A percentile compares a stretch with the other conserved stretches of the same genome.
phyloP scores from a whole-genome alignment of 2,113 vertebrate genomes.

The Hemicordylus capensis region DNA sequence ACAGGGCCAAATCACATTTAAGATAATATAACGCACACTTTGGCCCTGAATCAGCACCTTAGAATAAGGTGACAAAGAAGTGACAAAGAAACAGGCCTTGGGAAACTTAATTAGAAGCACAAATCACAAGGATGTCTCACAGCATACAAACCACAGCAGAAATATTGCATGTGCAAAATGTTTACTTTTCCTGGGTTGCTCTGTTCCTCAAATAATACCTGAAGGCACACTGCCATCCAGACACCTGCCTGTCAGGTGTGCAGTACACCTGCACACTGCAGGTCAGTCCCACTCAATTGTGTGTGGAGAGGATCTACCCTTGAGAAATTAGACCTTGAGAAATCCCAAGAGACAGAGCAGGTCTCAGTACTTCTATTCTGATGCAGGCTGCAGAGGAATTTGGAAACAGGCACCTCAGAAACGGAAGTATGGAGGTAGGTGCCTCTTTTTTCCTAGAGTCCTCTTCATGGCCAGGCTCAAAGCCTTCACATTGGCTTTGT shows the following conservation, averaged over 20 bases:
- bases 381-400: background rate
- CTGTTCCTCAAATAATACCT: background rate
- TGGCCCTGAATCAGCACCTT: background rate
- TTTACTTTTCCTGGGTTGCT: background rate
- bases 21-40: too few relatives aligned
- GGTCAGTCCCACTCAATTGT: too few relatives aligned
- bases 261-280: too few relatives aligned
- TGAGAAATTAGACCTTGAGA: background rate
- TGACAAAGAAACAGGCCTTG: too few relatives aligned
- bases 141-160: background rate
- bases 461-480: background rate
- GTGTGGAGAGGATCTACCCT: background rate
- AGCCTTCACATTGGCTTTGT: constrained; percentile 14
- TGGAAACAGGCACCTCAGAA: background rate
- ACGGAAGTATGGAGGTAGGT: background rate
- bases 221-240: too few relatives aligned
- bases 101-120: background rate
- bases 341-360: too few relatives aligned
- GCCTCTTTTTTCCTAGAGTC: background rate
- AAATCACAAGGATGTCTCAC: background rate
- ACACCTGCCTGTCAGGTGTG: too few relatives aligned
- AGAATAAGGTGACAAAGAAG: too few relatives aligned
- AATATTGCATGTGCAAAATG: background rate
- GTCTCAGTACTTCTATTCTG: background rate
- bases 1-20: too few relatives aligned